Base-by-base conservation (phyloP, 2,888 invertebrate genomes). In the Sympetrum striolatum region DNA sequence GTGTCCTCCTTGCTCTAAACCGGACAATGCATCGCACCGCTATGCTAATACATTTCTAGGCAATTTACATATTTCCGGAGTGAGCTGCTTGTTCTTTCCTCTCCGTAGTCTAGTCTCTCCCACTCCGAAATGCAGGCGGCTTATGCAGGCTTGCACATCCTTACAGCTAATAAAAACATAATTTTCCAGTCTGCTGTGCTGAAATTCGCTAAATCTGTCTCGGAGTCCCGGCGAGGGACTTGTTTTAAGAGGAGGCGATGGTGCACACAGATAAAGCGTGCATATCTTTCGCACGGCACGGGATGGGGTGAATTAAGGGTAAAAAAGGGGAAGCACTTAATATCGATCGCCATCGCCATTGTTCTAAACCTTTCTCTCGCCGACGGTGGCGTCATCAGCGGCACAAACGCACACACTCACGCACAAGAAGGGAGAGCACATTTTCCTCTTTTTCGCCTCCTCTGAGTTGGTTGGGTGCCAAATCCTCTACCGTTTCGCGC, bases 341-440 rank as follows among this genome's bases (percentile, higher is more conserved):
- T 86, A 86, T 86, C 86, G 86, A 86, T 58, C 86, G 22, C 58
- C 53, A 58, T 86, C 86, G 58, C 58, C 58, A 60, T 37, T 60
- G 37, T 64, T 86, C 86, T 53, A 53, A 31, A 22, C 81, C 81
- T 12, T 53, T 73, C 73, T 73, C 73, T 73, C 73, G 73, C 73
- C 73, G 73, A 73, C 73, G 73, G 73, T 73, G 73, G 73, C 73
- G 73, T 73, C 73, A 73, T 73, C 73, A 73, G 73, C 73, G 73
- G 73, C 31, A 25, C 73, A 73, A 25, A 73, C 73, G 31, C 73
- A 73, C 73, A 25, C 73, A 73, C 60, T n/a, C 22, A n/a, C 64
- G n/a, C 73, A 73, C 53, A 53, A 31, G 73, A 31, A 73, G 31
- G 31, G 31, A 73, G 73, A 73, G 73, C 73, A 12, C 31, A 73